Conservation (phyloP, 53 echinoderm and acorn worm genomes). For the Zoroaster sp. region DNA sequence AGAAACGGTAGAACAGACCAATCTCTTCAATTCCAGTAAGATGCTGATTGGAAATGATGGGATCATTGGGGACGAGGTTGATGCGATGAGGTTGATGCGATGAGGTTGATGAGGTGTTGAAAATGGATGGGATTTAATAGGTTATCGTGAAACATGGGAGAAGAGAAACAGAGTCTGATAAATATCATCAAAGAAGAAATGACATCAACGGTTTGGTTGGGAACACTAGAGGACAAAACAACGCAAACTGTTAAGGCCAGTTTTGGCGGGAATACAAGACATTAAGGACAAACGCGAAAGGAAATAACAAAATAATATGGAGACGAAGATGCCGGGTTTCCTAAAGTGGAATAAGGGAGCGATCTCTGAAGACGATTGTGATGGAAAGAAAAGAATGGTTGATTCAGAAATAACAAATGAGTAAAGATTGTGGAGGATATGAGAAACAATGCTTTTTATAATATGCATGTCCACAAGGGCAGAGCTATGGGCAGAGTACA, state of each 20-base stretch:
- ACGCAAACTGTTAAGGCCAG: neutral
- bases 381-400: neutral
- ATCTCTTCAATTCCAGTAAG: neutral
- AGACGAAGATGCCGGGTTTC: neutral
- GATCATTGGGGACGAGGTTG: neutral
- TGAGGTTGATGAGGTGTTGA: constrained; percentile 26
- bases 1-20: neutral
- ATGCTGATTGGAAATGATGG: constrained; percentile 22
- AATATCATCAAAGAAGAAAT: neutral
- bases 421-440: too few relatives aligned
- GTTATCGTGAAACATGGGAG: neutral
- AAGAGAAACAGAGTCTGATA: neutral
- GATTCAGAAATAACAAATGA: neutral
- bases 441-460: too few relatives aligned
- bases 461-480: too few relatives aligned
- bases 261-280: neutral
- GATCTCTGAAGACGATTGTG: neutral
- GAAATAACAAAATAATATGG: neutral
- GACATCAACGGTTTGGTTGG: neutral
- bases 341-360: neutral
- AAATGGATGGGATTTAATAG: constrained; percentile 11
- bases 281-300: neutral
- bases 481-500: too few relatives aligned
- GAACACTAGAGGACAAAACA: neutral
- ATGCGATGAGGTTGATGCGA: neutral